phyloP scores from a whole-genome alignment of 2,797 vertebrate genomes.

The Prunella strophiata region DNA sequence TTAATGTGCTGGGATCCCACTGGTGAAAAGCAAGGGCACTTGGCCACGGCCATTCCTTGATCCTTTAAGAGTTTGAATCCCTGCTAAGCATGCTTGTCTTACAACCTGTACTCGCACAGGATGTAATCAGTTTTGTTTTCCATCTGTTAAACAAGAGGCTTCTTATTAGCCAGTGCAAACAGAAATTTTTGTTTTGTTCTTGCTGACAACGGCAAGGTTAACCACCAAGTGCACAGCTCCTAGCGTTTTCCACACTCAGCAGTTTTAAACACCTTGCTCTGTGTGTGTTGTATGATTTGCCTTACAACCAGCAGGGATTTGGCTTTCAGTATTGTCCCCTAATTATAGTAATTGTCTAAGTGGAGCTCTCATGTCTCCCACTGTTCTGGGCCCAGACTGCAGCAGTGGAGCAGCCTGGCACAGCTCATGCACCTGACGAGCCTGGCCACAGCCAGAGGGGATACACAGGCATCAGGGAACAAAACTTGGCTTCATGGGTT shows the following conservation, averaged over 20 bases:
- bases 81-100: constrained; percentile 49
- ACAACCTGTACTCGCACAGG: not conserved
- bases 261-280: not conserved
- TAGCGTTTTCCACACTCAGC: not conserved
- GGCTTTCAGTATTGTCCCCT: constrained; percentile 20
- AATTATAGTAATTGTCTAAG: constrained; percentile 61
- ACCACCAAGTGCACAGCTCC: not conserved
- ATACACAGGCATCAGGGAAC: rapidly evolving
- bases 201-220: not conserved
- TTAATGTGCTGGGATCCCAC: constrained; percentile 47
- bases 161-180: not conserved
- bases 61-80: constrained; percentile 62
- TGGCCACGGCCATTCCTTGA: constrained; percentile 35
- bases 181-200: constrained; percentile 5
- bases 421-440: not conserved
- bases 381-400: not conserved
- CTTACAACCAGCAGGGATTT: constrained; percentile 8
- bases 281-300: not conserved
- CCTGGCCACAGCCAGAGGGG: not conserved
- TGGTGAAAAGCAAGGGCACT: constrained; percentile 60
- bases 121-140: constrained; percentile 45
- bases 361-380: not conserved
- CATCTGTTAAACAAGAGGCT: constrained; percentile 26
- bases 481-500: not conserved
- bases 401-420: not conserved